Evolutionary conservation across 2,113 vertebrate species (phyloP).

Genomic region (Microcebus ravelobensis): DNA sequence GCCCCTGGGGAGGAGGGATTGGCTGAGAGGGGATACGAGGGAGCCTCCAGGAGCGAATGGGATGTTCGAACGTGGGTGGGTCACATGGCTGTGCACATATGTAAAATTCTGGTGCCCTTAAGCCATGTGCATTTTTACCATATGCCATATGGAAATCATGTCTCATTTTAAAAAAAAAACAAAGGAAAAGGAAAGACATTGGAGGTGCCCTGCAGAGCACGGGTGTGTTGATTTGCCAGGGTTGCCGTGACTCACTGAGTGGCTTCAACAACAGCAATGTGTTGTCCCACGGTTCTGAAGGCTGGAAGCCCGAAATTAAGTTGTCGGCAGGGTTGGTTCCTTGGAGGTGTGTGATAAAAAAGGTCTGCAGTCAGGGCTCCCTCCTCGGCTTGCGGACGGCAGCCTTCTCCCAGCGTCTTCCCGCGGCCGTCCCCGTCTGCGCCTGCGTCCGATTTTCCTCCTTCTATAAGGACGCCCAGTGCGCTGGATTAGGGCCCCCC

Average conservation of each 20-base stretch:
- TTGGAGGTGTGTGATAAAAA: rapidly evolving
- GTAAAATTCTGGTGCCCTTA: neutral
- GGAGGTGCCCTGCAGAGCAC: neutral
- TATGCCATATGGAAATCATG: neutral
- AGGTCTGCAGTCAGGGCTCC: neutral
- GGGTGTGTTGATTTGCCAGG: neutral
- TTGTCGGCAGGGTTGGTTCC: neutral
- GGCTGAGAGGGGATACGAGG: too few species aligned
- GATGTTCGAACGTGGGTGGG: neutral
- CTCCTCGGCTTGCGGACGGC: neutral
- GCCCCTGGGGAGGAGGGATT: neutral
- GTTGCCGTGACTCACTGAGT: neutral
- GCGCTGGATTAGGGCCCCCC: neutral
- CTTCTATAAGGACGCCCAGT: too few species aligned
- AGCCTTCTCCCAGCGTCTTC: neutral
- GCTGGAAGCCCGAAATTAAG: neutral
- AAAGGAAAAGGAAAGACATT: too few species aligned
- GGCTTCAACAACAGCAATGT: neutral
- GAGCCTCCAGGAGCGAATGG: neutral
- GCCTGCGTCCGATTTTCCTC: rapidly evolving
- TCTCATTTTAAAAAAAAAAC: neutral
- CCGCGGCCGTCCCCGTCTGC: rapidly evolving
- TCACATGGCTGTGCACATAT: neutral
- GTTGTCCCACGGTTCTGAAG: neutral
- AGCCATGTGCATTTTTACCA: neutral